These are phyloP conservation scores for Euglossa dilemma DNA, from an alignment of 1,140 invertebrate genomes.

Conservation along the genomic window DNA sequence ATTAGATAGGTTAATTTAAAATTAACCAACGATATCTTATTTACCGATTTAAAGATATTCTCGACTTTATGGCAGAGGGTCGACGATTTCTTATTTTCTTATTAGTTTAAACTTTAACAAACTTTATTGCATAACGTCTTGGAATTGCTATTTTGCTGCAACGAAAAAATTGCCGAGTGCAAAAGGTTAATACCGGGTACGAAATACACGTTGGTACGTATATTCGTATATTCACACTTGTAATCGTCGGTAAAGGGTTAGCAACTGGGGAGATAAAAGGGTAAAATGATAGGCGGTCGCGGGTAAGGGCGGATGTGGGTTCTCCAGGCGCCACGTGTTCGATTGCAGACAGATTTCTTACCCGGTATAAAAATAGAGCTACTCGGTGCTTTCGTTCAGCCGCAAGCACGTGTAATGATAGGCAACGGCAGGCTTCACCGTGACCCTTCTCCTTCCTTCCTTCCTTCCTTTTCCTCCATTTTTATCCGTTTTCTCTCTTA, in stretches of 20 bases:
- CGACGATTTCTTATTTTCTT: too few species aligned
- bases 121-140: too few species aligned
- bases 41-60: too few species aligned
- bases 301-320: not conserved
- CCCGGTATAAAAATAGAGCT: slow-evolving; percentile 27
- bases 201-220: not conserved
- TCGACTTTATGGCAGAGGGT: too few species aligned
- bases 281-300: not conserved
- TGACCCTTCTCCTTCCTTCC: not conserved
- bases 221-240: too few species aligned
- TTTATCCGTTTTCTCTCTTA: not conserved
- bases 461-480: too few species aligned
- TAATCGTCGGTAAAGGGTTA: not conserved
- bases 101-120: too few species aligned
- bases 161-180: too few species aligned
- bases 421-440: not conserved
- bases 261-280: not conserved
- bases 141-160: too few species aligned
- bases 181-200: too few species aligned
- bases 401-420: slow-evolving; percentile 28
- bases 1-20: too few species aligned
- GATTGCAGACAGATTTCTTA: slow-evolving; percentile 21
- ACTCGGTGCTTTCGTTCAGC: not conserved
- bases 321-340: slow-evolving; percentile 15
- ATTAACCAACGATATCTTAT: too few species aligned